phyloP scores from a whole-genome alignment of 2,888 invertebrate genomes.

The Chrysolina oricalcia region DNA sequence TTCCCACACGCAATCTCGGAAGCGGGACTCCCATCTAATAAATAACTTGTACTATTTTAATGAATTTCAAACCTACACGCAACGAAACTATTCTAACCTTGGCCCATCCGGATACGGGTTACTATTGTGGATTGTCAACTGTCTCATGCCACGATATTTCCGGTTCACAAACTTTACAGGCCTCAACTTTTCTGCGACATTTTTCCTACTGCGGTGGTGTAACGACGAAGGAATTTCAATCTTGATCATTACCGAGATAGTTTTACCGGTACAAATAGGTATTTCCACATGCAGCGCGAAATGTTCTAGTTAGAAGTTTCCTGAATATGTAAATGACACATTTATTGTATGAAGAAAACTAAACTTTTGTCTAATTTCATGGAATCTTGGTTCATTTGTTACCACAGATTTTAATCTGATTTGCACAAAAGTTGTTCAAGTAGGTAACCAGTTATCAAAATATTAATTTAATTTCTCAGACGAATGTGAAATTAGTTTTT shows the following conservation, averaged over 20 bases:
- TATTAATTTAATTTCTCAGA: no score
- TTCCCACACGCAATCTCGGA: conserved; percentile 49
- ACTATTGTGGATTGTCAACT: conserved; percentile 40
- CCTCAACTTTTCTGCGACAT: conserved; percentile 8
- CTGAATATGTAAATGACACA: no score
- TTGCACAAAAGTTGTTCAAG: no score
- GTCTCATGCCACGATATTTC: conserved; percentile 37
- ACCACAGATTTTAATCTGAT: no score
- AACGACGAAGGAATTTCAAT: background rate
- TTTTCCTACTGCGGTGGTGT: background rate
- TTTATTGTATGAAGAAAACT: no score
- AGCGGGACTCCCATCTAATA: conserved; percentile 53
- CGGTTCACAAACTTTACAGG: conserved; percentile 25
- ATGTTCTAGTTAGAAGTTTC: background rate
- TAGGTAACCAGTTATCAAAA: no score
- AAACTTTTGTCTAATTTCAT: no score
- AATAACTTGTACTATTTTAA: conserved; percentile 60
- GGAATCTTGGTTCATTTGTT: no score
- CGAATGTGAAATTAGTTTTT: no score
- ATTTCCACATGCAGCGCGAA: background rate
- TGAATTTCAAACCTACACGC: conserved; percentile 62
- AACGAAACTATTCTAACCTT: conserved; percentile 46
- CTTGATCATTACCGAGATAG: conserved; percentile 8
- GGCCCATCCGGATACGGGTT: conserved; percentile 36
- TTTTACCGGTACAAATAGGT: background rate